Evolutionary conservation across 2,113 vertebrate genomes (phyloP).

Genomic region (Clarias gariepinus): DNA sequence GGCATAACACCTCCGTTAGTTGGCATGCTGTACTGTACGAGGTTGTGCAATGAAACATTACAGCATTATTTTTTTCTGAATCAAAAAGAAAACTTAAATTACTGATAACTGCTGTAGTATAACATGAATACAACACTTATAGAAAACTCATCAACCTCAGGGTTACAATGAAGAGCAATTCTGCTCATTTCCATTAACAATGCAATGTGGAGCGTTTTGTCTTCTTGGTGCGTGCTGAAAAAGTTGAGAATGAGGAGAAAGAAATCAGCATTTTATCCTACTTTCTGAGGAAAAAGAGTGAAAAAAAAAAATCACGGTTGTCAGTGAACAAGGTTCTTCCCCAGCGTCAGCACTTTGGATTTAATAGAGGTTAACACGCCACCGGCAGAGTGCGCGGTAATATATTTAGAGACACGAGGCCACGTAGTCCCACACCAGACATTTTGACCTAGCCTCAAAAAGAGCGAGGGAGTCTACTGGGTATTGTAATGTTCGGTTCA

Average conservation of each 20-base stretch:
- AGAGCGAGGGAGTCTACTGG: slow-evolving; percentile 4
- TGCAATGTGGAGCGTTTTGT: neutral
- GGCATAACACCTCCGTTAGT: neutral
- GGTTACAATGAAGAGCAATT: neutral
- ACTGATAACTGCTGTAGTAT: neutral
- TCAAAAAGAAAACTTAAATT: neutral
- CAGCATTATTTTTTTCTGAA: neutral
- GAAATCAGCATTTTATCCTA: slow-evolving; percentile 3
- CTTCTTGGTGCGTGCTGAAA: neutral
- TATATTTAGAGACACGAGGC: slow-evolving; percentile 46
- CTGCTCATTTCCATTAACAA: neutral
- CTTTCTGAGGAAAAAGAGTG: neutral
- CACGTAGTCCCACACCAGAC: slow-evolving; percentile 30
- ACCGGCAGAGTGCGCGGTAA: slow-evolving; percentile 24
- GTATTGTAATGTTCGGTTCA: slow-evolving; percentile 35
- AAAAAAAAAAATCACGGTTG: neutral
- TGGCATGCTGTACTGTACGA: neutral
- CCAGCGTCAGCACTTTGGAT: slow-evolving; percentile 41
- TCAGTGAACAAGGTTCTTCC: slow-evolving; percentile 14
- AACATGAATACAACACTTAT: neutral
- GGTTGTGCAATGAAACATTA: neutral
- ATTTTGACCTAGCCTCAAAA: slow-evolving; percentile 35
- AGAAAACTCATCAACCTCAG: neutral
- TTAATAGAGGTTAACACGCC: slow-evolving; percentile 49
- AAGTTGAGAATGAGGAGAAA: neutral